These are phyloP conservation scores for Drymonia ruficornis DNA, from an alignment of 2,888 invertebrate genomes.

Conservation along the genomic window DNA sequence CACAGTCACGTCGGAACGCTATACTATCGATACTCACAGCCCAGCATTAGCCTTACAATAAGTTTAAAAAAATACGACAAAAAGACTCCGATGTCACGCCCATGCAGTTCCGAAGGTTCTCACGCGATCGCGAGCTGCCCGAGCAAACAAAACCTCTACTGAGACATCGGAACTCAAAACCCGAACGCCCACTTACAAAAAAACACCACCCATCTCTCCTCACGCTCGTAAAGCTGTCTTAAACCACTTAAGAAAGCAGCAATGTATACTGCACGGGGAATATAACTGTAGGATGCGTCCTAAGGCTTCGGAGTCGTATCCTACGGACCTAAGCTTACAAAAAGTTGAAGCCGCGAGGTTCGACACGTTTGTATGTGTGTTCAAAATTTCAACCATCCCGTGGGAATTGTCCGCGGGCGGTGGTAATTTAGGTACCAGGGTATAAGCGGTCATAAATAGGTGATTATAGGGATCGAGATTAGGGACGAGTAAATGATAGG, in stretches of 20 bases:
- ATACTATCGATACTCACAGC: constrained; percentile 64
- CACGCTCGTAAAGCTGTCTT: constrained; percentile 18
- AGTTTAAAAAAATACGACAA: constrained; percentile 60
- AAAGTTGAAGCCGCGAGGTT: constrained; percentile 50
- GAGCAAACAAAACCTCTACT: constrained; percentile 74
- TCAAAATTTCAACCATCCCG: constrained; percentile 74
- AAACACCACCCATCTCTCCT: constrained; percentile 47
- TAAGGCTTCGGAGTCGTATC: constrained; percentile 66
- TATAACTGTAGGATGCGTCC: constrained; percentile 51
- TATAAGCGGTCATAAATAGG: constrained; percentile 50
- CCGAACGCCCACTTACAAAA: constrained; percentile 53
- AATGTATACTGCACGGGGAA: constrained; percentile 45
- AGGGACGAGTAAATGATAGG: constrained; percentile 52
- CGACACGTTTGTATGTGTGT: constrained; percentile 56
- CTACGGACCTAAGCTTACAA: constrained; percentile 63
- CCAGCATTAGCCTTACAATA: constrained; percentile 67
- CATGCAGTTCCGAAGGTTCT: constrained; percentile 80
- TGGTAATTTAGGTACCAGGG: constrained; percentile 76
- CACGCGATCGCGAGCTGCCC: constrained; percentile 71
- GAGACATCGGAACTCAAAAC: constrained; percentile 62
- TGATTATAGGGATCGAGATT: constrained; percentile 64
- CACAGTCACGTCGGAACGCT: constrained; percentile 72
- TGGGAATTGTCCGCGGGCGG: constrained; percentile 76
- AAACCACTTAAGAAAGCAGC: constrained; percentile 37
- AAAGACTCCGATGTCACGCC: constrained; percentile 81